Percentiles rank a stretch among this genome's conserved stretches.
Evolutionary conservation across 2,797 vertebrate genomes (phyloP).

Genomic region (Acanthornis magna): DNA sequence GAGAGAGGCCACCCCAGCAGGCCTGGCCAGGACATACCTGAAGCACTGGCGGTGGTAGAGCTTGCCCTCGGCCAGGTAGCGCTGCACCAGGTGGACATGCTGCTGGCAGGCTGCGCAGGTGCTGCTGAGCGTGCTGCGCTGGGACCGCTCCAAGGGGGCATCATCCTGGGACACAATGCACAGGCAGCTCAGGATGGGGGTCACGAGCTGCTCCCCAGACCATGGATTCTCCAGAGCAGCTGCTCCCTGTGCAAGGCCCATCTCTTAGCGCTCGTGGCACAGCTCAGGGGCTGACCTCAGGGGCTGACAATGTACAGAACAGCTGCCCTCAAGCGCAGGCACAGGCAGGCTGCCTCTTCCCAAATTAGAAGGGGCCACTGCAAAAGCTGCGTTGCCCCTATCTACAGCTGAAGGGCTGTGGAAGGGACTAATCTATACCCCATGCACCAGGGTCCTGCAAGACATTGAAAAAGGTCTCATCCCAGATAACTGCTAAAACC

Average conservation of each 20-base stretch:
- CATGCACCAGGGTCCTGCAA: not conserved
- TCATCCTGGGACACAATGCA: slow-evolving; percentile 9
- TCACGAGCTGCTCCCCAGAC: not conserved
- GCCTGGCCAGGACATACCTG: slow-evolving; percentile 75
- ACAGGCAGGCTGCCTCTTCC: not conserved
- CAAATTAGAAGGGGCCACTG: slow-evolving; percentile 2
- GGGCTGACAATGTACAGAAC: not conserved
- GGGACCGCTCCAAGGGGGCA: not conserved
- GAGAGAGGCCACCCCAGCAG: rapidly evolving
- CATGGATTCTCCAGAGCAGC: not conserved
- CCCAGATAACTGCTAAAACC: not conserved
- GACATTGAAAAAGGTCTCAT: not conserved
- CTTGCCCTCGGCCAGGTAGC: slow-evolving; percentile 89
- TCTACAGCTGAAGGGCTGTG: not conserved
- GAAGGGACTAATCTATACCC: not conserved
- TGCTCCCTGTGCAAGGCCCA: not conserved
- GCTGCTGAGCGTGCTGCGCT: slow-evolving; percentile 71
- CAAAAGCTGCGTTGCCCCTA: not conserved
- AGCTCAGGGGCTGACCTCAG: not conserved
- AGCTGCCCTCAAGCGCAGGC: not conserved
- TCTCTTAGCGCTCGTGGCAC: rapidly evolving
- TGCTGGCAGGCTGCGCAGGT: slow-evolving; percentile 86
- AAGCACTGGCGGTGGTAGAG: slow-evolving; percentile 98
- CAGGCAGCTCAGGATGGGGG: not conserved
- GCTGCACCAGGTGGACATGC: slow-evolving; percentile 96